A percentile compares a stretch with the other conserved stretches of the same genome.
phyloP scores from a whole-genome alignment of 2,113 vertebrate genomes.

The Microtus oregoni region DNA sequence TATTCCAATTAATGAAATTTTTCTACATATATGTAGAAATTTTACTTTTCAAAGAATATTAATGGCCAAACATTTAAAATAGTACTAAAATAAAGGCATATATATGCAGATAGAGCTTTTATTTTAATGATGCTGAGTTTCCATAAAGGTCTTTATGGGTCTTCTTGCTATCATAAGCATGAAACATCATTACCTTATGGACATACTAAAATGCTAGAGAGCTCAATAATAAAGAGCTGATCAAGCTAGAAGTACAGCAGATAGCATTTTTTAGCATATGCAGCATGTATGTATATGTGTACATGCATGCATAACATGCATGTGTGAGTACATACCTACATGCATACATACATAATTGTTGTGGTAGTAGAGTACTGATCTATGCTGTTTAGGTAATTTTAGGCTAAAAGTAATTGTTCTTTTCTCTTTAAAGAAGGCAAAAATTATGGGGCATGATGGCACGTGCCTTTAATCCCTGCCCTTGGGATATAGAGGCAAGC shows the following conservation, averaged over 20 bases:
- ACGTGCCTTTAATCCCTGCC: background rate
- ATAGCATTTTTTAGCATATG: background rate
- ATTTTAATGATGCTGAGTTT: constrained; percentile 26
- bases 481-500: background rate
- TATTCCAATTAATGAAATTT: constrained; percentile 18
- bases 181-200: background rate
- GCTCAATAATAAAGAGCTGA: constrained; percentile 41
- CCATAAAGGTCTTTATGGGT: constrained; percentile 26
- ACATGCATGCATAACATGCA: background rate
- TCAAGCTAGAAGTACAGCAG: background rate
- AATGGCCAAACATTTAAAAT: constrained; percentile 14
- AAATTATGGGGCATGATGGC: background rate
- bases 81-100: background rate
- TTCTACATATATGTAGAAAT: background rate
- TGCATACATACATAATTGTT: background rate
- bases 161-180: constrained; percentile 3
- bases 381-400: constrained; percentile 10
- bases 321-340: background rate
- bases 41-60: constrained; percentile 38
- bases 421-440: constrained; percentile 29
- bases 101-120: background rate
- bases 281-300: background rate
- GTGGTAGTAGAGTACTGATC: background rate
- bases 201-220: constrained; percentile 11
- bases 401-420: background rate